These are phyloP conservation scores for Galerucella pusilla DNA, from an alignment of 2,888 invertebrate genomes.

Conservation along the genomic window DNA sequence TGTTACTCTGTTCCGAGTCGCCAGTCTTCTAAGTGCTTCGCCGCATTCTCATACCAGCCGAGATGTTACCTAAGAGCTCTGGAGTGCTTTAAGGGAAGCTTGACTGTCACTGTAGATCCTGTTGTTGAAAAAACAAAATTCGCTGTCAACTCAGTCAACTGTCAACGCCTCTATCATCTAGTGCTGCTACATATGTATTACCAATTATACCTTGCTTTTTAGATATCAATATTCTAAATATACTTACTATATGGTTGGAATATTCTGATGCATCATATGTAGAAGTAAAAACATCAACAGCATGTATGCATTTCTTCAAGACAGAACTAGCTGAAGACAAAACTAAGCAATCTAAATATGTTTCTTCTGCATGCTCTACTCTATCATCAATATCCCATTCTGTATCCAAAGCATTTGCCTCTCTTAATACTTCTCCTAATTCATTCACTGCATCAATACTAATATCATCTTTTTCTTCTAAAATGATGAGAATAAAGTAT, in stretches of 20 bases:
- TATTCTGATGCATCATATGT: conserved; percentile 67
- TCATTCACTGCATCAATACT: conserved; percentile 51
- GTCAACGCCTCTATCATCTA: too few relatives aligned
- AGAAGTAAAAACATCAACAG: conserved; percentile 63
- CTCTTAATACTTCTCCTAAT: conserved; percentile 54
- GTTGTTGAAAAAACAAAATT: too few relatives aligned
- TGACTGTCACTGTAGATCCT: too few relatives aligned
- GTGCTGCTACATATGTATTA: background rate
- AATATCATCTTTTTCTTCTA: conserved; percentile 49
- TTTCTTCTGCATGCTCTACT: conserved; percentile 60
- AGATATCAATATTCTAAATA: background rate
- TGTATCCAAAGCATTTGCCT: conserved; percentile 54
- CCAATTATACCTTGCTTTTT: background rate
- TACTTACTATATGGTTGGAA: conserved; percentile 66
- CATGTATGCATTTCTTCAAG: conserved; percentile 58
- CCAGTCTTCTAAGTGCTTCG: too few relatives aligned
- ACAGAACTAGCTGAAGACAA: conserved; percentile 58
- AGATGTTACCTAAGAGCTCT: too few relatives aligned
- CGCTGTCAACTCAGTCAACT: too few relatives aligned
- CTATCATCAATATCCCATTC: conserved; percentile 56
- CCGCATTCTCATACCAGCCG: too few relatives aligned
- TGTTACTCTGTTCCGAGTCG: too few relatives aligned
- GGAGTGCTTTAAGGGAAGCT: too few relatives aligned
- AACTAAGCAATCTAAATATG: conserved; percentile 58
- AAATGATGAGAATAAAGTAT: conserved; percentile 13